Evolutionary conservation across 2,888 invertebrate species (phyloP), one percentile per base, ranked within the genome.

Genomic region (Drosophila pullipes): DNA sequence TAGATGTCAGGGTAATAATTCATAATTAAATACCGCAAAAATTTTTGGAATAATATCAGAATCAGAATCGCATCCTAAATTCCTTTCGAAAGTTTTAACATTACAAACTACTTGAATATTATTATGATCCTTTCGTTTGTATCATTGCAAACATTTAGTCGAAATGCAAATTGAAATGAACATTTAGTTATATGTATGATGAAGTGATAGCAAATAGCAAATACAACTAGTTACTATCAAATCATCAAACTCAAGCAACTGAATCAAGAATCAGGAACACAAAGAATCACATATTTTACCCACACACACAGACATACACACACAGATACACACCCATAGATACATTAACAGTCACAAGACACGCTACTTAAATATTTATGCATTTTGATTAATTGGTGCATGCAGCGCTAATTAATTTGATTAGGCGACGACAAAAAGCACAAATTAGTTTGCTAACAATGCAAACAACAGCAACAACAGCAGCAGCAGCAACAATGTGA

Each of bases 331-430:
- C 25, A 44, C 52, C 25, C 31, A 54, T 1, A 52, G 25, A 62
- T 30, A 28, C 25, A 28, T 28, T 5, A 22, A 11, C 28, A 31
- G 25, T 18, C 57, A n/a, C 41, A 9, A 31, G 31, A 25, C 44
- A 39, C 31, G 30, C 35, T 47, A 30, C 37, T 68, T 49, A 64
- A 71, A 44, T 63, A 73, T 75, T 71, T 83, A 80, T 78, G 70
- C 79, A 78, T 58, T 78, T 68, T 82, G 64, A 85, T 75, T 73
- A 90, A 85, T 83, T 73, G 57, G 61, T 69, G 54, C 83, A 44
- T 55, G 68, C 72, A 72, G 67, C 39, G 81, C 82, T 89, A 89
- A 86, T 89, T 89, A 89, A 86, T 82, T 86, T 90, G 82, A 91
- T 88, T 88, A 76, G 72, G 60, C 77, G 84, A 66, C 68, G 69